A percentile compares a stretch with the other conserved stretches of the same genome.
Conservation (phyloP, 2,797 vertebrate species). For the Ispidina picta region DNA sequence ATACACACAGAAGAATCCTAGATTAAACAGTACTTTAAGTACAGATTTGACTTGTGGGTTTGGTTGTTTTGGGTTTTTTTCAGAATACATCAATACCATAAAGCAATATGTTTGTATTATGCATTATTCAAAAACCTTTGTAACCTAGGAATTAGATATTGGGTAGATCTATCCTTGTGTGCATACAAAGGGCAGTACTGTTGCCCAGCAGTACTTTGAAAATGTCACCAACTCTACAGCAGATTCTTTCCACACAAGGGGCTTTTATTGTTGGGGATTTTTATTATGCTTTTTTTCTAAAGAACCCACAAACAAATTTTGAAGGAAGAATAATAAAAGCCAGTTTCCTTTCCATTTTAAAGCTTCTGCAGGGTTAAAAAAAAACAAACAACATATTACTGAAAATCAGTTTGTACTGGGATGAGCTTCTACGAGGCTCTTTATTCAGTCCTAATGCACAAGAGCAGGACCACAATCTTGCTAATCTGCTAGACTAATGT, state of each 20-base stretch:
- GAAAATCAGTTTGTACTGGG: background rate
- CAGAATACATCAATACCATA: background rate
- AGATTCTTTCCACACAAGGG: background rate
- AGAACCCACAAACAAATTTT: background rate
- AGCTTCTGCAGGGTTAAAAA: background rate
- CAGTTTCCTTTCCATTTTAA: background rate
- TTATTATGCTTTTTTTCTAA: background rate
- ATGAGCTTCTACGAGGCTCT: background rate
- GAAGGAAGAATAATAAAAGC: background rate
- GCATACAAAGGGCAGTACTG: background rate
- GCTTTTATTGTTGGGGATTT: fast-evolving
- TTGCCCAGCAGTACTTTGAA: background rate
- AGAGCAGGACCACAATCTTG: background rate
- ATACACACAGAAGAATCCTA: background rate
- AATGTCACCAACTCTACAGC: background rate
- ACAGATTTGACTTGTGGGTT: background rate
- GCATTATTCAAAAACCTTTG: background rate
- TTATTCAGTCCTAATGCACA: background rate
- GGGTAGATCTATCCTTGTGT: background rate
- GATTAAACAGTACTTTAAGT: background rate
- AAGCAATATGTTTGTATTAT: background rate
- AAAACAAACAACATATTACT: background rate
- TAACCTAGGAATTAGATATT: background rate
- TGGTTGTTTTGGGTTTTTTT: too few species aligned
- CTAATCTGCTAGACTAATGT: background rate